phyloP scores from a whole-genome alignment of 1,140 invertebrate species.

The Neodiprion pinetum region DNA sequence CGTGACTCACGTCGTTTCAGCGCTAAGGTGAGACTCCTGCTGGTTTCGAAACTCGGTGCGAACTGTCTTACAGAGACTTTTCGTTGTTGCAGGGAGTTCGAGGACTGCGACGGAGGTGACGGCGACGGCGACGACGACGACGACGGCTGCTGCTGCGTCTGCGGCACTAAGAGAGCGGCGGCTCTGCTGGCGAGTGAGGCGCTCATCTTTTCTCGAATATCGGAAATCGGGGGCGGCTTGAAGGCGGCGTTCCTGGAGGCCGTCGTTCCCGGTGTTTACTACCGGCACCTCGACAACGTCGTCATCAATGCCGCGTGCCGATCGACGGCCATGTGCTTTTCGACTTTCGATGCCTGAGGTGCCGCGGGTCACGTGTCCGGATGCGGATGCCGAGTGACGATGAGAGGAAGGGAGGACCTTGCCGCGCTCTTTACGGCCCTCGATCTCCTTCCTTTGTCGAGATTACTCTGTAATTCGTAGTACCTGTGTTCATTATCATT shows the following conservation, averaged over 20 bases:
- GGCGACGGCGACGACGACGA: not conserved
- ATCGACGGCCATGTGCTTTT: not conserved
- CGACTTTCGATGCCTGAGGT: not conserved
- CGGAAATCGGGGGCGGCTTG: not conserved
- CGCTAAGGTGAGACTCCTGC: not conserved
- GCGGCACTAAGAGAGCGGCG: not conserved
- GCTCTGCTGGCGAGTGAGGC: not conserved
- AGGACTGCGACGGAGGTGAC: not conserved
- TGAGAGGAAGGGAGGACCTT: not conserved
- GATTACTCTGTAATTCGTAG: not conserved
- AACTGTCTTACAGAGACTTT: not conserved
- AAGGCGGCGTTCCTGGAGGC: not conserved
- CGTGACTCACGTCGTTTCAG: not conserved
- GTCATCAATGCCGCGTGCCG: not conserved
- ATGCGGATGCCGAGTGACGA: not conserved
- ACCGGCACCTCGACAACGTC: not conserved
- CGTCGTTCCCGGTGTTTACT: conserved; percentile 1
- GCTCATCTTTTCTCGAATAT: not conserved
- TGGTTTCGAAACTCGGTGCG: not conserved
- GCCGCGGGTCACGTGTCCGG: not conserved
- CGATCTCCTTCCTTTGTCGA: not conserved
- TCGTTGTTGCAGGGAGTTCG: not conserved
- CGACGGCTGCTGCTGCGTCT: not conserved
- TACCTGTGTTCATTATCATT: not conserved
- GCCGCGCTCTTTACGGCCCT: not conserved